A percentile compares a stretch with the other conserved stretches of the same genome.
phyloP scores from a whole-genome alignment of 2,113 vertebrate species.

The Halichoeres trimaculatus region DNA sequence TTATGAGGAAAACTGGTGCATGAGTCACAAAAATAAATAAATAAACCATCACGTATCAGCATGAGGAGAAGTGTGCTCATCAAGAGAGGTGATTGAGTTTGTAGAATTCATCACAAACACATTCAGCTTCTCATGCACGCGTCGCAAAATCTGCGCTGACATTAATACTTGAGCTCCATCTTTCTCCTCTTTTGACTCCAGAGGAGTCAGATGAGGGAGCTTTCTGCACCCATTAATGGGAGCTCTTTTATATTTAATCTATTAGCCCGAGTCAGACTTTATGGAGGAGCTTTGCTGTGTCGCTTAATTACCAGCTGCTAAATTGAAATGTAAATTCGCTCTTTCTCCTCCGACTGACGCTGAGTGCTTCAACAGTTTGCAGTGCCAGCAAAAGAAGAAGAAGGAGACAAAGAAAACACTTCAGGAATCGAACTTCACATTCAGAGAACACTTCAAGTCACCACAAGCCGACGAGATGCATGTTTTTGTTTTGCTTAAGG shows the following conservation, averaged over 20 bases:
- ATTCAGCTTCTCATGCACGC: neutral
- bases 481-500: neutral
- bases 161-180: neutral
- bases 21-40: conserved; percentile 12
- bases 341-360: conserved; percentile 28
- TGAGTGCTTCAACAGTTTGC: conserved; percentile 32
- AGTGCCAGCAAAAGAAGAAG: conserved; percentile 9
- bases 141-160: neutral
- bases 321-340: conserved; percentile 70
- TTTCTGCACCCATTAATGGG: conserved; percentile 10
- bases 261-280: conserved; percentile 54
- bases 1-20: conserved; percentile 17
- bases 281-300: conserved; percentile 27
- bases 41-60: conserved; percentile 37
- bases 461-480: neutral
- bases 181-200: neutral
- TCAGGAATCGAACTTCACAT: neutral
- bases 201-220: conserved; percentile 9
- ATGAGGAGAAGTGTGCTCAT: conserved; percentile 31
- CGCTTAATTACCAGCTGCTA: conserved; percentile 58
- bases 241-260: conserved; percentile 47
- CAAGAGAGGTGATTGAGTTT: conserved; percentile 33
- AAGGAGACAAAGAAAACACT: conserved; percentile 11
- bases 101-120: conserved; percentile 11
- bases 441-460: neutral